Evolutionary conservation across 2,888 invertebrate species (phyloP), one percentile per base, ranked within the genome.

Genomic region (Melanotus villosus): DNA sequence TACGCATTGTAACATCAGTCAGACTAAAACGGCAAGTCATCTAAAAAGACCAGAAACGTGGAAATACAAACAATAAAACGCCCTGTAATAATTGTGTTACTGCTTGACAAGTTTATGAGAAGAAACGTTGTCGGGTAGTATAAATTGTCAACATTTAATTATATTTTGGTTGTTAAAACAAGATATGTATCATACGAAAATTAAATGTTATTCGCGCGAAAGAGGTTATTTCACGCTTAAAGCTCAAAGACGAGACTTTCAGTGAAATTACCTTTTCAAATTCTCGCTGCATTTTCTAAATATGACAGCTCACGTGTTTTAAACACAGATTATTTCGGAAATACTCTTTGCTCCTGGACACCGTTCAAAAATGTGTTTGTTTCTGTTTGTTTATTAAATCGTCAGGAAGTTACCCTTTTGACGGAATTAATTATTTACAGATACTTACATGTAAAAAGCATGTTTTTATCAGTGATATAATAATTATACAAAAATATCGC

Each of bases 111-210:
- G 43, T 64, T 64, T 43, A 64, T 64, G 56, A 56, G 43, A 45
- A 64, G 34, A 21, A 64, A 45, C 56, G 16, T 45, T 21, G 64
- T 64, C 21, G 43, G 26, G 6, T 19, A 21, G 67, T 71, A 73
- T 70, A 73, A 72, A 73, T 72, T 75, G 72, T 75, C 72, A 73
- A 63, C 73, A 38, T 73, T 71, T 74, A 74, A 74, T 74, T 73
- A 73, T 73, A 71, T 70, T 66, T 72, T 36, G 66, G 70, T 64
- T 70, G 70, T 70, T 70, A 63, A 64, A 70, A 58, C 57, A 64
- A 64, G 64, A 56, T 56, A 38, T 34, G 45, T 43, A 41, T 64
- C 56, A 45, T 64, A 32, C 19, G 59, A 14, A 54, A 56, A 54
- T 64, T 62, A 62, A 50, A 41, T 38, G 62, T 34, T 47, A 62